A percentile compares a stretch with the other conserved stretches of the same genome.
Evolutionary conservation across 2,888 invertebrate genomes (phyloP).

Genomic region (Thera britannica): DNA sequence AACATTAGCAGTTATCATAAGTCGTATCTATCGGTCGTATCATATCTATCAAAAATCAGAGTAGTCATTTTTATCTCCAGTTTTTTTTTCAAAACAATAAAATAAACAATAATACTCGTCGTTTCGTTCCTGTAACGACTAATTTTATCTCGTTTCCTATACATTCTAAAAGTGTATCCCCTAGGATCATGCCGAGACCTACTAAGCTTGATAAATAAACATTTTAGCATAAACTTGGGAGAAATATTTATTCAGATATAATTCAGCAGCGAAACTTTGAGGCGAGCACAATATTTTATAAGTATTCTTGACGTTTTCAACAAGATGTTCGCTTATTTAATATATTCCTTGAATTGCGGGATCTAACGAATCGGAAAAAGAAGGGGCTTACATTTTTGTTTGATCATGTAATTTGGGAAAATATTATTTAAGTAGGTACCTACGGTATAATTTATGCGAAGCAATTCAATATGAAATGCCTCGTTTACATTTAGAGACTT

Average conservation of each 20-base stretch:
- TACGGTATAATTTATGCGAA: not conserved
- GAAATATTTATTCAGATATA: slow-evolving; percentile 1
- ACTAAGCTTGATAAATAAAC: slow-evolving; percentile 12
- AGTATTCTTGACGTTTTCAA: slow-evolving; percentile 1
- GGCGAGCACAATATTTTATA: not conserved
- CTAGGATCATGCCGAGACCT: not conserved
- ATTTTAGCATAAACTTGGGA: slow-evolving; percentile 1
- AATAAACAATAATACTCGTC: not conserved
- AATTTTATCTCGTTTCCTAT: not conserved
- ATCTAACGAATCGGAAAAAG: slow-evolving; percentile 22
- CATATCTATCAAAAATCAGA: no score
- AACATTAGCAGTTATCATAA: no score
- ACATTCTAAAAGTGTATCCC: not conserved
- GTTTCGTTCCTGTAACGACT: not conserved
- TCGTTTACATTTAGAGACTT: not conserved
- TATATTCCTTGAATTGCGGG: slow-evolving; percentile 20
- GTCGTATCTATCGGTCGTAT: no score
- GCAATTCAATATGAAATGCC: not conserved
- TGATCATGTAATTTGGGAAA: slow-evolving; percentile 7
- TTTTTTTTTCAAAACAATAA: no score
- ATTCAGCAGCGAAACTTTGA: not conserved
- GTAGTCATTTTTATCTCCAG: no score
- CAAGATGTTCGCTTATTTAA: slow-evolving; percentile 20
- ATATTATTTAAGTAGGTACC: not conserved
- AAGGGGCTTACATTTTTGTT: slow-evolving; percentile 11